Evolutionary conservation across 2,888 invertebrate genomes (phyloP), one percentile per base, ranked within the genome.

Genomic region (Apocheima hispidaria): DNA sequence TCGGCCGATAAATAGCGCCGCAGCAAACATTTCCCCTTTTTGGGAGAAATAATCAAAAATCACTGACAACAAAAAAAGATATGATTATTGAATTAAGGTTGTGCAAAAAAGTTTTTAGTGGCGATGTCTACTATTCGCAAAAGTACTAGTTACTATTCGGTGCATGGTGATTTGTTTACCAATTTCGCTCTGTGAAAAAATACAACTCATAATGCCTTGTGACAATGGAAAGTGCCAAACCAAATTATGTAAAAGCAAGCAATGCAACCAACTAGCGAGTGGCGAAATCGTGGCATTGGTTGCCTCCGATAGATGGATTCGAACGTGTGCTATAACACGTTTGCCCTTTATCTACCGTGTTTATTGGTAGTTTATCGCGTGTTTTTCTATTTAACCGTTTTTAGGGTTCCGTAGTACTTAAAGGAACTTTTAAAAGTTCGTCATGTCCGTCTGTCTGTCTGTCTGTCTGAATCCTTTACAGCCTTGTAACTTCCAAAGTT

Each of bases 241-340:
- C 14, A 18, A 23, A 36, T 60, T 26, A 50, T 50, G 60, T 54
- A 60, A 60, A 53, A 2, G 33, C 59, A 38, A 35, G 49, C 21
- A 18, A 1, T 26, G 33, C 23, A 21, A 54, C 30, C 38, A 7
- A 5, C 26, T n/a, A 30, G 14, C 14, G 18, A n/a, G 30, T 60
- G 60, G 28, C 50, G 55, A 60, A 44, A 55, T 21, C 7, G 12
- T 28, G 30, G 60, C 50, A 60, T 35, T n/a, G n/a, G n/a, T n/a
- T 50, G 41, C n/a, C 30, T 30, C 10, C 38, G 55, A 60, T 50
- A 60, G 36, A 7, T 10, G 26, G 20, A 12, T 3, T 30, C 6
- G 14, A 55, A 60, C 55, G 60, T 55, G 60, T 20, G 50, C 3
- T 44, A 38, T 2, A 20, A 18, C 60, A 60, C 60, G 60, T 60